A percentile compares a stretch with the other conserved stretches of the same genome.
phyloP scores from a whole-genome alignment of 1,140 invertebrate species.

The Chironomus tepperi region DNA sequence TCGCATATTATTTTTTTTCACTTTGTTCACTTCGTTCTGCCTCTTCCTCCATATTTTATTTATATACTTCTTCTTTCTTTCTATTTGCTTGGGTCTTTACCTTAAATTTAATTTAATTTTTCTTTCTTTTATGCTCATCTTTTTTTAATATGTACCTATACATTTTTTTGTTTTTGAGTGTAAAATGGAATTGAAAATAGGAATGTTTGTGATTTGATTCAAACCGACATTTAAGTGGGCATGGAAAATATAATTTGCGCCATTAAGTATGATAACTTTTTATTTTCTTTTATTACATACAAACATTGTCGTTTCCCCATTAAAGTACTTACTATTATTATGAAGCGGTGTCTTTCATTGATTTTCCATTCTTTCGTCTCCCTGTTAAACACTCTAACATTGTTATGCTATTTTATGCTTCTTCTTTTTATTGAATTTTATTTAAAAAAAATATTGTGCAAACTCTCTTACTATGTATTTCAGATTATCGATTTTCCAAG shows the following conservation, averaged over 20 bases:
- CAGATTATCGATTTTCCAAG: not conserved
- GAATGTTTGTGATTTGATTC: too few species aligned
- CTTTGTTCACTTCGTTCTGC: not conserved
- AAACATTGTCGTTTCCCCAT: not conserved
- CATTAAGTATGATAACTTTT: not conserved
- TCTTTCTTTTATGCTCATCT: not conserved
- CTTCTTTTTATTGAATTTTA: not conserved
- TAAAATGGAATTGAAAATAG: too few species aligned
- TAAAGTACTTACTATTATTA: not conserved
- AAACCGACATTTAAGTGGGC: too few species aligned
- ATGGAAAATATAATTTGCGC: not conserved
- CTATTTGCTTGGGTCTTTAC: conserved; percentile 7
- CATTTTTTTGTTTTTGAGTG: not conserved
- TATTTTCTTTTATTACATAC: not conserved
- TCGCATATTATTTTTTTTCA: not conserved
- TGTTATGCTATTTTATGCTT: not conserved
- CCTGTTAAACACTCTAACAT: not conserved
- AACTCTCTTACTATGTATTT: not conserved
- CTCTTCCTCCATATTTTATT: not conserved
- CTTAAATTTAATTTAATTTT: conserved; percentile 6
- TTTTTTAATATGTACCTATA: not conserved
- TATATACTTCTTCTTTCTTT: not conserved
- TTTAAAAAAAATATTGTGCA: not conserved
- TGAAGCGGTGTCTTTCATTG: not conserved
- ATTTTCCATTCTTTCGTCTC: not conserved